Conservation (phyloP, 2,797 vertebrate genomes). For the Epinephelus coioides region DNA sequence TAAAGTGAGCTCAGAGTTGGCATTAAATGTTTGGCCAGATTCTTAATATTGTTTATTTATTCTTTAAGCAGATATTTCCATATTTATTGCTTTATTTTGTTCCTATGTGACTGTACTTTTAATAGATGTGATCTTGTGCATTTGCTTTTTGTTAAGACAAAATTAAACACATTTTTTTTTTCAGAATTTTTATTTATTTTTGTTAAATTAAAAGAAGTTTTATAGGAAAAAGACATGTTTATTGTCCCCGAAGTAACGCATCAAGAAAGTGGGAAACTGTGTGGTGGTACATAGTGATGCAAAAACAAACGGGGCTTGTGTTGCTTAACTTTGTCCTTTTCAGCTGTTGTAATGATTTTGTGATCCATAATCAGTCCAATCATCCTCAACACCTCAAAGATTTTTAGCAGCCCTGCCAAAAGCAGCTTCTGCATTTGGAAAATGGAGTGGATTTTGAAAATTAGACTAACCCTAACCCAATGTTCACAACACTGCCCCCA, state of each 20-base stretch:
- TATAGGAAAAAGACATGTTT: neutral
- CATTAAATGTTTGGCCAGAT: neutral
- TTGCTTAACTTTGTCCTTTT: neutral
- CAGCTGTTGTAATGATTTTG: neutral
- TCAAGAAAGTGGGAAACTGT: neutral
- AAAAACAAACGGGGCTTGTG: neutral
- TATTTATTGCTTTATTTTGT: neutral
- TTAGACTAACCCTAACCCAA: too few relatives aligned
- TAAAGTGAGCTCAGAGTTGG: neutral
- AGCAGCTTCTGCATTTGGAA: neutral
- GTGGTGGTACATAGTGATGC: neutral
- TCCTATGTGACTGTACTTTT: neutral
- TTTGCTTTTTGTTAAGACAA: neutral
- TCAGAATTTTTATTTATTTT: neutral
- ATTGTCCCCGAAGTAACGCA: neutral
- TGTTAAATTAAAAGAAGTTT: neutral
- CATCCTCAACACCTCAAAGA: neutral
- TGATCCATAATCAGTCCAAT: neutral
- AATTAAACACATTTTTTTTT: neutral
- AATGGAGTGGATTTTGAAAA: constrained; percentile 7
- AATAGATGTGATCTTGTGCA: neutral
- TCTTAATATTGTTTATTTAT: too few relatives aligned
- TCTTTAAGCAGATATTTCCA: neutral
- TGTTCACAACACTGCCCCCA: constrained; percentile 22
- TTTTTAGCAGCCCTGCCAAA: neutral